Percentiles rank a stretch among this genome's conserved stretches.
Conservation (phyloP, 2,797 vertebrate genomes). For the Xiphophorus birchmanni region DNA sequence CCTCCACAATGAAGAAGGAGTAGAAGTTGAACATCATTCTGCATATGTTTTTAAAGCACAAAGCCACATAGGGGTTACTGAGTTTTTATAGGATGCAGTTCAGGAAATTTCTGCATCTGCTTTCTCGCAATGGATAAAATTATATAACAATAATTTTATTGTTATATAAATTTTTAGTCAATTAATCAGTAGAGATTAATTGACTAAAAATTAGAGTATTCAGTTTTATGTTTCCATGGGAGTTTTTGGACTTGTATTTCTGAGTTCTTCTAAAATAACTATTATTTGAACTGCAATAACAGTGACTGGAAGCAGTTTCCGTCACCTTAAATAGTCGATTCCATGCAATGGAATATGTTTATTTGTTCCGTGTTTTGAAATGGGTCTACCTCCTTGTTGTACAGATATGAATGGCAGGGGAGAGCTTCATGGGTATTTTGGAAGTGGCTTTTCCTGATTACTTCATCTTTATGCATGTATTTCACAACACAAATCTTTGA, state of each 20-base stretch:
- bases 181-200: neutral
- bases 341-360: neutral
- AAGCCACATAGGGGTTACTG: neutral
- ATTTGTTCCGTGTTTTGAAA: neutral
- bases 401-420: accelerated
- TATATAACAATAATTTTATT: neutral
- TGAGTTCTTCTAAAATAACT: neutral
- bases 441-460: neutral
- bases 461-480: neutral
- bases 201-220: neutral
- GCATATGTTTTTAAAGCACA: neutral
- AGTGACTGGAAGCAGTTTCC: neutral
- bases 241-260: neutral
- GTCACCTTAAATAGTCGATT: neutral
- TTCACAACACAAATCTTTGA: slow-evolving; percentile 9
- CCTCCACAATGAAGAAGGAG: neutral
- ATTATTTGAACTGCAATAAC: neutral
- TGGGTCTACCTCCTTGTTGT: neutral
- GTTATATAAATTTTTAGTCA: no score
- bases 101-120: neutral
- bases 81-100: neutral
- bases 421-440: slow-evolving; percentile 6
- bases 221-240: neutral
- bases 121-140: neutral
- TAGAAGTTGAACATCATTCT: neutral